Conservation (phyloP, 2,113 vertebrate genomes). For the Guaruba guarouba region DNA sequence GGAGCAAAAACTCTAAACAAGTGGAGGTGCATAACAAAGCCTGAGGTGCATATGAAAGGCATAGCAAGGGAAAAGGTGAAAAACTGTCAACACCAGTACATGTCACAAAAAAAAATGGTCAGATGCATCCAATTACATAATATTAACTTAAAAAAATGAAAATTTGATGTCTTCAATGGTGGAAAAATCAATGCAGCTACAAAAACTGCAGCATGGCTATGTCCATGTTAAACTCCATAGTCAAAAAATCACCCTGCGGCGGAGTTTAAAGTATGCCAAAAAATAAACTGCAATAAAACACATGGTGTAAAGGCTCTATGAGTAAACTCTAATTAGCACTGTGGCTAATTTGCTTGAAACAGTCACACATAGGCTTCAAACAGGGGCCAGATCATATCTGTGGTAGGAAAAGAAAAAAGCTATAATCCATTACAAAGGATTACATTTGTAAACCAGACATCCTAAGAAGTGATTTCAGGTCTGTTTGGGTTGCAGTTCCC, state of each 20-base stretch:
- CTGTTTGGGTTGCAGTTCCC: constrained; percentile 74
- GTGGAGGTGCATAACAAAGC: neutral
- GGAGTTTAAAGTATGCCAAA: constrained; percentile 72
- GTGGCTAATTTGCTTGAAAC: constrained; percentile 81
- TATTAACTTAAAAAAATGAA: neutral
- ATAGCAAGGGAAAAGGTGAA: neutral
- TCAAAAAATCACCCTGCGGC: constrained; percentile 34
- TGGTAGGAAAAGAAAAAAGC: constrained; percentile 73
- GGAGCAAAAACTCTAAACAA: neutral
- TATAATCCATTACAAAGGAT: constrained; percentile 78
- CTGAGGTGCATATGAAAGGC: neutral
- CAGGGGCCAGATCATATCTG: constrained; percentile 77
- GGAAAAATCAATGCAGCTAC: neutral
- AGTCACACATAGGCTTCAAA: constrained; percentile 76
- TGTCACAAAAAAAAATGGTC: neutral
- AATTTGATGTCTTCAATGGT: neutral
- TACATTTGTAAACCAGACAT: constrained; percentile 76
- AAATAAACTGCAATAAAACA: constrained; percentile 71
- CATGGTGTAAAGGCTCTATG: constrained; percentile 66
- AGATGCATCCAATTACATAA: neutral
- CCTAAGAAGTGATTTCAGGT: constrained; percentile 72
- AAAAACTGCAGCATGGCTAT: constrained; percentile 26
- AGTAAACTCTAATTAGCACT: constrained; percentile 83
- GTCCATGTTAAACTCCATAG: constrained; percentile 60
- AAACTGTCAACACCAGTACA: neutral